Evolutionary conservation across 2,797 vertebrate genomes (phyloP).

Genomic region (Amblyopsis hoosieri): DNA sequence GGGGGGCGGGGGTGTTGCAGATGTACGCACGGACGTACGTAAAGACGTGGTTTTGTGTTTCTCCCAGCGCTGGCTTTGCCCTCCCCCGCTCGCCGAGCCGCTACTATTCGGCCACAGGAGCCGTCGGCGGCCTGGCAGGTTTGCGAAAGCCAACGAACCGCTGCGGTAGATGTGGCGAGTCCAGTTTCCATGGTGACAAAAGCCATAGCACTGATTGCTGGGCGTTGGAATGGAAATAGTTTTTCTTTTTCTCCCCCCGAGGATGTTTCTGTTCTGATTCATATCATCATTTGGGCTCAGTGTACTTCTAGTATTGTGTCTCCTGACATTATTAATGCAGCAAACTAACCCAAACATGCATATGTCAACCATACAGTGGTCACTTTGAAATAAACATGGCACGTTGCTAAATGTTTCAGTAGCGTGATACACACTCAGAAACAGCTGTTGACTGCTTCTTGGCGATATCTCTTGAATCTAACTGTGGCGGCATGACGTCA

Average conservation of each 20-base stretch:
- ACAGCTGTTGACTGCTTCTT: constrained; percentile 1
- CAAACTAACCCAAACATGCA: too few species aligned
- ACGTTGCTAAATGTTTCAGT: too few species aligned
- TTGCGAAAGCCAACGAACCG: constrained; percentile 54
- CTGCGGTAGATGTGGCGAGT: constrained; percentile 68
- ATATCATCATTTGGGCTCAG: too few species aligned
- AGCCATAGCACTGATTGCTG: constrained; percentile 74
- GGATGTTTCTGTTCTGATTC: too few species aligned
- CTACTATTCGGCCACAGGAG: constrained; percentile 42
- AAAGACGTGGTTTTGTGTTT: constrained; percentile 32
- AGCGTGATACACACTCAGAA: background rate
- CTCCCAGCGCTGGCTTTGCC: constrained; percentile 21
- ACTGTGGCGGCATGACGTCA: constrained; percentile 33
- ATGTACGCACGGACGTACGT: background rate
- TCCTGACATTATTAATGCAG: too few species aligned
- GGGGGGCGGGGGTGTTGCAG: background rate
- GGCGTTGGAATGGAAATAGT: constrained; percentile 52
- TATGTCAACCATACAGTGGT: too few species aligned
- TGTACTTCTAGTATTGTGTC: too few species aligned
- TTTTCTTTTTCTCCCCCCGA: too few species aligned
- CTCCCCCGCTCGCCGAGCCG: constrained; percentile 43
- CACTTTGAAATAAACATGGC: too few species aligned
- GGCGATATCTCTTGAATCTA: background rate
- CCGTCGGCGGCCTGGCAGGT: constrained; percentile 48
- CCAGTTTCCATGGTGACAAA: constrained; percentile 84